Conservation (phyloP, 2,797 vertebrate genomes). For the Staurois parvus region DNA sequence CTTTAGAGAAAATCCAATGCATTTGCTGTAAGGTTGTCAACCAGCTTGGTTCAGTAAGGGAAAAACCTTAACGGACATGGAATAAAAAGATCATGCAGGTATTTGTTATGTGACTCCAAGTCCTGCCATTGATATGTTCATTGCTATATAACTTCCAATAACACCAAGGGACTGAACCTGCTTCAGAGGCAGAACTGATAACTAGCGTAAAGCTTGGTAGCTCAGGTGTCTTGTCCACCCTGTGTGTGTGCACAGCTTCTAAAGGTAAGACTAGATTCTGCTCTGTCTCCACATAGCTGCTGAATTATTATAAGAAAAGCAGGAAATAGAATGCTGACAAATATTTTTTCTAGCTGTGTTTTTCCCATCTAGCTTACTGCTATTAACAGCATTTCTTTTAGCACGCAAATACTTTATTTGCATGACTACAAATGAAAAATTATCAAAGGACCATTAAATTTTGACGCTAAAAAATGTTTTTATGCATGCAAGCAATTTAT, state of each 20-base stretch:
- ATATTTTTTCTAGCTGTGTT: neutral
- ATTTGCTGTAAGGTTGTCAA: conserved; percentile 72
- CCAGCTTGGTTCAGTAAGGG: conserved; percentile 75
- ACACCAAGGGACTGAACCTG: conserved; percentile 7
- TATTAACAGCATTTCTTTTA: neutral
- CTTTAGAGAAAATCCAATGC: conserved; percentile 75
- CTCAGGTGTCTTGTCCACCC: neutral
- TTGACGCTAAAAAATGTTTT: neutral
- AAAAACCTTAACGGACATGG: conserved; percentile 74
- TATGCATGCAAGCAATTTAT: neutral
- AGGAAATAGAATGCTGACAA: neutral
- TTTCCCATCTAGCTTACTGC: neutral
- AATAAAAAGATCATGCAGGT: conserved; percentile 74
- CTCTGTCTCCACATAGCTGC: neutral
- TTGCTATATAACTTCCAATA: conserved; percentile 53
- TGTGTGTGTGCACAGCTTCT: conserved; percentile 5
- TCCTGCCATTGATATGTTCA: conserved; percentile 48
- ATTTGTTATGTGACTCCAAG: conserved; percentile 58
- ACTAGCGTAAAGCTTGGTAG: conserved; percentile 16
- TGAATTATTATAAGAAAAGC: neutral
- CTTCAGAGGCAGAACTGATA: conserved; percentile 30
- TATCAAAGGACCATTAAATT: neutral
- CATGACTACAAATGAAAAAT: neutral
- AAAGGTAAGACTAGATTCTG: conserved; percentile 42
- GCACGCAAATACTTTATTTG: neutral